A percentile compares a stretch with the other conserved stretches of the same genome.
Evolutionary conservation across 64 coral and sea anemone genomes (phyloP).

Genomic region (Porites lutea): DNA sequence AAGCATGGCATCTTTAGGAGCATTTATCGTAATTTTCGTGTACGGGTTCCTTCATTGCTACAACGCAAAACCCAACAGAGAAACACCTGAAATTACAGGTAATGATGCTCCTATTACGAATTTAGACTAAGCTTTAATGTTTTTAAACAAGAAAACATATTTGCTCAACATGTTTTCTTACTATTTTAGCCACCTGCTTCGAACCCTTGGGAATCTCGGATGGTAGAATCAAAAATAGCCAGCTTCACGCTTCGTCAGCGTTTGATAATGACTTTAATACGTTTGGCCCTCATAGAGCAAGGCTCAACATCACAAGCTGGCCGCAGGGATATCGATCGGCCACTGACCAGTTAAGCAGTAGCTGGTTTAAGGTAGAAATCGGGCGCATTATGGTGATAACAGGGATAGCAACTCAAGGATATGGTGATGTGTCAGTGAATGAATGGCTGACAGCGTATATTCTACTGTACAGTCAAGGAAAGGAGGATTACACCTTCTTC

Average conservation of each 20-base stretch:
- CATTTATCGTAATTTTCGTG: background rate
- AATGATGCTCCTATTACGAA: background rate
- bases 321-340: constrained; percentile 37
- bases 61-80: background rate
- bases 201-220: constrained; percentile 53
- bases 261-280: constrained; percentile 23
- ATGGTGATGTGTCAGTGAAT: constrained; percentile 10
- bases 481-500: background rate
- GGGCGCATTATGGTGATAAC: constrained; percentile 19
- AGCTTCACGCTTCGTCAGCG: constrained; percentile 9
- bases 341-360: background rate
- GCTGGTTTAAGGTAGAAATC: constrained; percentile 52
- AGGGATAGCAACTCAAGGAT: constrained; percentile 64
- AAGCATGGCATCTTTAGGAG: background rate
- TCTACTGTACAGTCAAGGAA: constrained; percentile 23
- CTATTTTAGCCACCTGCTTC: constrained; percentile 1
- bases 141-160: background rate
- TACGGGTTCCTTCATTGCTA: background rate
- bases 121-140: background rate
- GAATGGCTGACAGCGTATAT: constrained; percentile 42
- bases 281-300: constrained; percentile 34
- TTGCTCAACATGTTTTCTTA: background rate
- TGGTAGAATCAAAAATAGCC: constrained; percentile 35
- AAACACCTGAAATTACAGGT: constrained; percentile 3
- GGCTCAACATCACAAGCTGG: constrained; percentile 20